Evolutionary conservation across 2,797 vertebrate genomes (phyloP), one percentile per base, ranked within the genome.

Genomic region (Poeciliopsis gracilis): DNA sequence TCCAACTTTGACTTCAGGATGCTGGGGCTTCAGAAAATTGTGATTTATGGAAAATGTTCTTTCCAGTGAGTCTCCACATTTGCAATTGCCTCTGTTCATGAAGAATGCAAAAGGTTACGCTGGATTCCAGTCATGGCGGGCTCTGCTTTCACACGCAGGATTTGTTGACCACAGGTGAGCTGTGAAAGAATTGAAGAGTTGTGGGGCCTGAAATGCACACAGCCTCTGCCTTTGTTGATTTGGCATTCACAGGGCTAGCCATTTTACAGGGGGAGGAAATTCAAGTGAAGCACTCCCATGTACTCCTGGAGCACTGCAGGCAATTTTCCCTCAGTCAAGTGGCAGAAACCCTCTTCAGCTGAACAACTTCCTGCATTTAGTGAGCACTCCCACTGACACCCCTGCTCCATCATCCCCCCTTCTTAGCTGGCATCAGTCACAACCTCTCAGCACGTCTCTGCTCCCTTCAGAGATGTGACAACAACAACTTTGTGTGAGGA

Each of bases 291-390:
- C 91, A 86, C 92, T 91, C 84, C 76, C 45, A 79, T 87, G 86
- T 73, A 77, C 91, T 91, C 75, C 10, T 87, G 72, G 71, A 88
- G 86, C 90, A 82, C 85, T 86, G 84, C 78, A 86, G 85, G 88
- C 83, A 87, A 89, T 92, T 91, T 91, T 86, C 89, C 83, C 73
- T 83, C 82, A 90, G 90, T 92, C 90, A 92, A 94, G 94, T 89
- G 90, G 82, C 85, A 88, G 80, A 90, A 89, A 90, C 77, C 83
- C 93, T 89, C 91, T 92, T 80, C 86, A 93, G 69, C 90, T 90
- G 74, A 93, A 92, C 90, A 87, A 93, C 93, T 94, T 94, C 93
- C 92, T 93, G 92, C 87, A 41, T 90, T 87, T 85, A 88, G 80
- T 61, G 72, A 74, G 71, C 73, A 25, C 77, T 75, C 83, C 82